Evolutionary conservation across 2,797 vertebrate species (phyloP), one percentile per base, ranked within the genome.

Genomic region (Uromys caudimaculatus): DNA sequence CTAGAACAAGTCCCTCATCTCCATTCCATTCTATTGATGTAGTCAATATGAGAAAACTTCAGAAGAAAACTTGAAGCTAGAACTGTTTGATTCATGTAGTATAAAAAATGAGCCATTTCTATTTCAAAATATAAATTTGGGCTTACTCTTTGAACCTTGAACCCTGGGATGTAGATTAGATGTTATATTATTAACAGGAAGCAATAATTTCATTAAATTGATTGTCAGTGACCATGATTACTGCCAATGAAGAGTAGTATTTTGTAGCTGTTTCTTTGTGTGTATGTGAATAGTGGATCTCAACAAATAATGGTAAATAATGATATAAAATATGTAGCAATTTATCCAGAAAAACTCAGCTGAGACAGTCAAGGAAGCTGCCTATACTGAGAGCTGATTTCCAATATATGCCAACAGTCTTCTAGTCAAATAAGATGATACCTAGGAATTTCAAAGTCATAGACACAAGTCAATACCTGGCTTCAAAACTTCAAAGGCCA

Each of bases 21-120:
- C 4, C 13, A 11, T 41, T 27, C 2, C 23, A 16, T 54, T 64
- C 21, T 81, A 1, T 29, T n/a, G 73, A n/a, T 11, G 10, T 24
- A 11, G n/a, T 10, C 24, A 32, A 64, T 0, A 3, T 8, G 16
- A 62, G 19, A 6, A 52, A 62, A 35, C 1, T 14, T 3, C 3
- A 38, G 35, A 69, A 9, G 27, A 62, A 62, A 62, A 44, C 52
- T 14, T 75, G 21, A 29, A 44, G 29, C 7, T 41, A 54, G 3
- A 17, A 54, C 27, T 71, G 5, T 10, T 21, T 44, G 16, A 32
- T 27, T 87, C 29, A 0, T 44, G n/a, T 29, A 16, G n/a, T 27
- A 54, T 54, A 81, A 60, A 6, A 54, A 60, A 35, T 2, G 19
- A 77, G 6, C 3, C 11, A 27, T 6, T 17, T 73, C 27, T 27